Conservation (phyloP, 2,797 vertebrate species). For the Typhlichthys subterraneus region DNA sequence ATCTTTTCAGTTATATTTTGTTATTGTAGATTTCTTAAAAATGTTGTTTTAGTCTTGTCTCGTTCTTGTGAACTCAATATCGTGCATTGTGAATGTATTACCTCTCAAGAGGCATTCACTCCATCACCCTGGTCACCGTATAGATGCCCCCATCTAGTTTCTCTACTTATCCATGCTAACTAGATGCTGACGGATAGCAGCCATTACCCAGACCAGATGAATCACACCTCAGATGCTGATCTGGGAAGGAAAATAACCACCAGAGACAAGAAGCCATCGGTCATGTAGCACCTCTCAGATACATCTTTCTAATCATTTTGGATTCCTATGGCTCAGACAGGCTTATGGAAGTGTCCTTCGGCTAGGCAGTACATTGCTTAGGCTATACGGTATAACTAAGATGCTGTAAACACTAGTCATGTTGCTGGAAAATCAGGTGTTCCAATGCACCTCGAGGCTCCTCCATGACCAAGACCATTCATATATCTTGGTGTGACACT, state of each 20-base stretch:
- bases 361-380: conserved; percentile 5
- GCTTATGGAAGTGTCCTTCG: conserved; percentile 4
- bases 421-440: conserved; percentile 35
- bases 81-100: not conserved
- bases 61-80: no score
- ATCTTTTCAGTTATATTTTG: no score
- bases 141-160: conserved; percentile 7
- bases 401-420: conserved; percentile 16
- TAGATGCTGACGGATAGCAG: conserved; percentile 43
- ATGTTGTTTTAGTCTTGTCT: no score
- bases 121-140: conserved; percentile 13
- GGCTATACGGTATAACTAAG: not conserved
- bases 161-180: conserved; percentile 24
- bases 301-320: conserved; percentile 10
- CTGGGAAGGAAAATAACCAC: conserved; percentile 13
- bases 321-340: conserved; percentile 4
- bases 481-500: not conserved
- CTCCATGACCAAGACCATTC: conserved; percentile 49
- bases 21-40: no score
- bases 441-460: conserved; percentile 38
- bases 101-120: conserved; percentile 18
- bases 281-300: conserved; percentile 1
- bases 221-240: conserved; percentile 26
- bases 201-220: conserved; percentile 33
- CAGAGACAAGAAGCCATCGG: not conserved